Evolutionary conservation across 1,140 invertebrate genomes (phyloP).

Genomic region (Probaryconus sp.): DNA sequence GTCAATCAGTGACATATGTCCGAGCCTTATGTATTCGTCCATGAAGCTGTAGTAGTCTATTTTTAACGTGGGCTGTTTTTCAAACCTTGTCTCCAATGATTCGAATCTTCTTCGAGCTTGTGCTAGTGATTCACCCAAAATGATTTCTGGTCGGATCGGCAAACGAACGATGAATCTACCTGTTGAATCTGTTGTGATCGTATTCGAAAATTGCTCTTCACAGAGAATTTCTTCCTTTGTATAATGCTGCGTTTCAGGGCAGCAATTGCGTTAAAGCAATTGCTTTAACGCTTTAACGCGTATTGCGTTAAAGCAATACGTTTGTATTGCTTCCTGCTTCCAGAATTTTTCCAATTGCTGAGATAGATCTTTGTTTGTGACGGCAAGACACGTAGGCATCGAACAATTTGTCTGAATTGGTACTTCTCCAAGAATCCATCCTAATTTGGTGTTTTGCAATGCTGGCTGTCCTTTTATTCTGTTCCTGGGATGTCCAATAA

Average conservation of each 20-base stretch:
- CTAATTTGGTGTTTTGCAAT: constrained; percentile 13
- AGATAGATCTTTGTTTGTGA: constrained; percentile 6
- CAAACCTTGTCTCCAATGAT: constrained; percentile 1
- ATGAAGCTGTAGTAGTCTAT: neutral
- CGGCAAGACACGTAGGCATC: neutral
- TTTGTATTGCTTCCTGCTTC: constrained; percentile 7
- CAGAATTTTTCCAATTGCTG: constrained; percentile 12
- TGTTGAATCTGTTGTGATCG: neutral
- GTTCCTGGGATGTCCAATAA: constrained; percentile 6
- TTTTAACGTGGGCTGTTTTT: neutral
- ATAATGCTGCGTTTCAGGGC: neutral
- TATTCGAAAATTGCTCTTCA: constrained; percentile 1
- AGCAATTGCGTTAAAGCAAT: no score
- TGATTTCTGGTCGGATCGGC: neutral
- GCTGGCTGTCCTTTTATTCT: constrained; percentile 10
- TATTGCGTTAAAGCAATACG: no score
- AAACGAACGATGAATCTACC: constrained; percentile 15
- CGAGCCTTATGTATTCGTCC: neutral
- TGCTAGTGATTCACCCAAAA: neutral
- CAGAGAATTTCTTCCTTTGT: constrained; percentile 5
- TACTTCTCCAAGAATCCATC: constrained; percentile 17
- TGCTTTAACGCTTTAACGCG: no score
- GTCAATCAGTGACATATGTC: neutral
- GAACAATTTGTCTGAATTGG: neutral
- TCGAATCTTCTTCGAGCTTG: constrained; percentile 3